Base-by-base conservation (phyloP, 2,113 vertebrate genomes). In the Tor tambroides region DNA sequence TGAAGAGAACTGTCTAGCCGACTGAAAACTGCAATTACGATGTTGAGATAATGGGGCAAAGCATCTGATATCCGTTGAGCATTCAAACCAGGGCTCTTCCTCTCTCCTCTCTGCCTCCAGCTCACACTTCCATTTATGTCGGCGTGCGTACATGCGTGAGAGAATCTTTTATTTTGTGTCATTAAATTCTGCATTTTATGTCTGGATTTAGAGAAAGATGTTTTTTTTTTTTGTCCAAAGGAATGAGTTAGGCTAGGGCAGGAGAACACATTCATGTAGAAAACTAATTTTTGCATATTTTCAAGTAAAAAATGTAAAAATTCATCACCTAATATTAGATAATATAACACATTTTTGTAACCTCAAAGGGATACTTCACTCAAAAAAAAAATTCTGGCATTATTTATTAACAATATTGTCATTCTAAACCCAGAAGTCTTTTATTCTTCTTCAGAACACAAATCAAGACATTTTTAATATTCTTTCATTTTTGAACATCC, bases 21-120 rank as follows among this genome's bases (percentile, higher is more conserved):
- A 65, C 28, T 59, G 69, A 56, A 74, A 75, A 74, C 65, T 41
- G 71, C 80, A 83, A 83, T 87, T 87, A 76, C 23, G 54, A 65
- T 83, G 41, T 77, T 41, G 8, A 67, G 86, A 83, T 83, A 87
- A 83, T 83, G 86, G 28, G 41, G 80, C 41, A 82, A 82, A 67
- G 71, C 41, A 65, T 76, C 56, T 83, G 71, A 76, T 87, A 87
- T 56, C 26, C 21, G 19, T 46, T 10, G 11, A 87, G 54, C 77
- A 71, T 80, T 71, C 65, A 43, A 72, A 80, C 21, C 23, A 59
- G 7, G n/a, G 12, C 23, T 69, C 43, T 69, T 43, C 15, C 49
- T 80, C 32, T 71, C 49, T 30, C 23, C 26, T 63, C 19, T 38
- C 6, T 80, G 32, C 4, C n/a, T 74, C 46, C 15, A 15, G 49